phyloP scores from a whole-genome alignment of 2,113 vertebrate species.

The Numenius arquata region DNA sequence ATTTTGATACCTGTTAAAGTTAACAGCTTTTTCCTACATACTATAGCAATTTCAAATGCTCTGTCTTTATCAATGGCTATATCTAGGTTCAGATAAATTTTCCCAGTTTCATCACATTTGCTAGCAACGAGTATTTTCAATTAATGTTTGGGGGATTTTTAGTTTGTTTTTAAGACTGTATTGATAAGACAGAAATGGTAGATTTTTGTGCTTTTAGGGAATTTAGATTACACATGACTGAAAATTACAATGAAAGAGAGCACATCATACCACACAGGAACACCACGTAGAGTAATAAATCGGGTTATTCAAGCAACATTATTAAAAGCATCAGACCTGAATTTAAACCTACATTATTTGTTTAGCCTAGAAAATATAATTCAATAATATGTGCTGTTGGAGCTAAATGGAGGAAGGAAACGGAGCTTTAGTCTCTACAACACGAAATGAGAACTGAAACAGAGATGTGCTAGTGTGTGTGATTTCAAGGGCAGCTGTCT shows the following conservation, averaged over 20 bases:
- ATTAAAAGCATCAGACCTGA: neutral
- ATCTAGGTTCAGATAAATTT: neutral
- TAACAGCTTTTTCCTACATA: neutral
- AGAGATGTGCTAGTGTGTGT: neutral
- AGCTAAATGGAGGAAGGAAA: neutral
- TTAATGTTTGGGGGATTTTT: neutral
- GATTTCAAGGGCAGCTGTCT: neutral
- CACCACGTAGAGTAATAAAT: neutral
- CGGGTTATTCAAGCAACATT: neutral
- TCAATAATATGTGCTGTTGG: neutral
- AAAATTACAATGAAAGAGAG: neutral
- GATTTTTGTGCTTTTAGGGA: neutral
- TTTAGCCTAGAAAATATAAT: neutral
- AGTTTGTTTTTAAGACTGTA: neutral
- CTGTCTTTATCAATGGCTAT: neutral
- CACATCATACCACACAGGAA: neutral
- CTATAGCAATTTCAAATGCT: neutral
- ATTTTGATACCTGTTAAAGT: neutral
- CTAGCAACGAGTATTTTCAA: slow-evolving; percentile 11
- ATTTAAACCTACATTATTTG: neutral
- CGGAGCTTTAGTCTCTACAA: neutral
- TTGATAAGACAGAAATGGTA: neutral
- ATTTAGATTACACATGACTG: neutral
- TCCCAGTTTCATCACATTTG: neutral
- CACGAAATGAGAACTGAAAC: neutral